Percentiles rank a stretch among this genome's conserved stretches.
These are phyloP conservation scores for Phataginus tricuspis DNA, from an alignment of 2,797 vertebrate species.

Conservation along the genomic window DNA sequence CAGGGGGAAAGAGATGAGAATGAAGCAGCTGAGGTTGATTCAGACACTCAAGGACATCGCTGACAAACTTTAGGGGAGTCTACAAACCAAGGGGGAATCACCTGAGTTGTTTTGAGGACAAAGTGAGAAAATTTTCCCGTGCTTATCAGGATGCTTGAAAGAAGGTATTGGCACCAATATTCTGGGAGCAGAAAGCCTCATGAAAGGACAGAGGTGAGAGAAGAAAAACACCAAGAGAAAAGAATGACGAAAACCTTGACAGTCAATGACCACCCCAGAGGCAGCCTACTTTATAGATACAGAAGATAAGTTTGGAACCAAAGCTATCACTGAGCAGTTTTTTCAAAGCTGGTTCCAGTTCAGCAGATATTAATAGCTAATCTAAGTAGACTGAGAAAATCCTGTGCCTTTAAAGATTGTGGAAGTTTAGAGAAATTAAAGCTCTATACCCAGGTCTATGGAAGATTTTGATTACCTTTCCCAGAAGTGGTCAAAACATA, in stretches of 20 bases:
- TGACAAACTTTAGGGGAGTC: neutral
- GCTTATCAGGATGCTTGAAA: neutral
- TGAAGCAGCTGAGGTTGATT: neutral
- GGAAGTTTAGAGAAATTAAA: neutral
- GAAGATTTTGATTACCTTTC: neutral
- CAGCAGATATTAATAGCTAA: neutral
- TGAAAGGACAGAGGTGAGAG: neutral
- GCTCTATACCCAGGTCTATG: neutral
- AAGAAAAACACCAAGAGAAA: neutral
- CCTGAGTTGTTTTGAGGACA: neutral
- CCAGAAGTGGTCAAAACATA: neutral
- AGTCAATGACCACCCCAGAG: neutral
- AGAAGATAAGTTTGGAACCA: neutral
- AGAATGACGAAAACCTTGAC: neutral
- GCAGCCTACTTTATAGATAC: neutral
- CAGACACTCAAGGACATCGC: neutral
- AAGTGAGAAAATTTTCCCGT: neutral
- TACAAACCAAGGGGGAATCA: neutral
- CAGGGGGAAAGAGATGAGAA: neutral
- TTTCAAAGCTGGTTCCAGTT: slow-evolving; percentile 11
- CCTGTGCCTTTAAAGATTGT: neutral
- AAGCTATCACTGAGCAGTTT: neutral
- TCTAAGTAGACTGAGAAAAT: neutral
- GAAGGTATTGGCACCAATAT: neutral
- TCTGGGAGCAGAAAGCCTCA: neutral